Base-by-base conservation (phyloP, 2,113 vertebrate species). In the Etheostoma cragini region DNA sequence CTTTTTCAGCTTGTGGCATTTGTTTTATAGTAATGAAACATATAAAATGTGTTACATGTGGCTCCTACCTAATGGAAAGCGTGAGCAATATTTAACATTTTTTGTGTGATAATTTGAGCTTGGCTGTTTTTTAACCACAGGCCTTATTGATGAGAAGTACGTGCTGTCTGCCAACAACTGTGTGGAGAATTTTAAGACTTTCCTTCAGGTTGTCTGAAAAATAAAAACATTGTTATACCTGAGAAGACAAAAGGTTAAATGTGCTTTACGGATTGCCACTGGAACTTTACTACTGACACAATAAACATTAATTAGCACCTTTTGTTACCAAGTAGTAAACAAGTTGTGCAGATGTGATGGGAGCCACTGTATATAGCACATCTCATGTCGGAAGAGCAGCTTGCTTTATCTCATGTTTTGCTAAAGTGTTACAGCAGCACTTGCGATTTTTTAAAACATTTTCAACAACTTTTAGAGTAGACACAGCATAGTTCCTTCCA, bases 271-370 rank as follows among this genome's bases (percentile, higher is more conserved):
- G 57, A 38, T 49, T 42, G 24, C 70, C 38, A 71, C 68, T 53
- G 69, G 69, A 60, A 67, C 66, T 13, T 75, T 46, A 74, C 24
- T 57, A 85, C 58, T 72, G 72, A 35, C 56, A 50, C 14, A 2
- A 80, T 76, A 17, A 80, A 78, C 76, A 76, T 84, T 80, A 83
- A 86, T 90, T 87, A 87, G 52, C 84, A 76, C 78, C 61, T 38
- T 65, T 19, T 84, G 68, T 85, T 87, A 57, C 53, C 76, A 52
- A 78, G 67, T 73, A 42, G 78, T 80, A 87, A 88, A 91, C 82
- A 86, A 84, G 80, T 76, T 60, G 73, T 85, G 56, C 50, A 87
- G 86, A 86, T 88, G 77, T 63, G 82, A 75, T 63, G 72, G 50
- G 78, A 80, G 69, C 63, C 72, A 58, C 75, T 22, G 70, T 80